Evolutionary conservation across 2,888 invertebrate species (phyloP), one percentile per base, ranked within the genome.

Genomic region (Oxystoma pomonae): DNA sequence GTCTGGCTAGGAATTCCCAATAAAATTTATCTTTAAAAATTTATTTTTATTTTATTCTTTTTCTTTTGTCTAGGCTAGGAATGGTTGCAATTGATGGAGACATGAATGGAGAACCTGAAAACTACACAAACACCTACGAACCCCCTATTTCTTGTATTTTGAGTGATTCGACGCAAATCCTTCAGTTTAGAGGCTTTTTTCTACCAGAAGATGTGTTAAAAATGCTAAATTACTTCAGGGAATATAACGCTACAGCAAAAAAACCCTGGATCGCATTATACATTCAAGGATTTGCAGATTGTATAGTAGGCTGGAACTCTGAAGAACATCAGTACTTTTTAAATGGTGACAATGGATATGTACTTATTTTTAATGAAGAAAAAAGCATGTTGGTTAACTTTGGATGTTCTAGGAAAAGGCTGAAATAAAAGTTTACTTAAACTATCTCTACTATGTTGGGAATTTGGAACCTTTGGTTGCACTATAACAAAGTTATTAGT

Each of bases 231-330:
- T 60, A 1, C 67, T 69, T 63, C 55, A 72, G 73, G 61, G 61
- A 67, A 16, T 68, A 59, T 58, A 50, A 59, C 57, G 68, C 68
- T 21, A 60, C 69, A 16, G 66, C 75, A 16, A 70, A 70, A 19
- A 75, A 79, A 61, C 77, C 80, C 1, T 86, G 85, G 85, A 72
- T 76, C 55, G 80, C 83, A 56, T 70, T 85, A 55, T 82, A 84
- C 68, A 80, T 86, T 5, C 83, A 85, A 71, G 85, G 86, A 51
- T 86, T 85, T 74, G 79, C 80, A 1, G 85, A 86, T 71, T 76
- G 81, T 62, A 84, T 84, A 16, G 74, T 83, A 1, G 80, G 79
- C 62, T 85, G 83, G 81, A 74, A 73, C 62, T 71, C 78, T 55
- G 76, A 80, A 56, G 83, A 84, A 71, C 81, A 85, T 69, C 76